Conservation (phyloP, 2,888 invertebrate species). For the Ypsolopha scabrella region DNA sequence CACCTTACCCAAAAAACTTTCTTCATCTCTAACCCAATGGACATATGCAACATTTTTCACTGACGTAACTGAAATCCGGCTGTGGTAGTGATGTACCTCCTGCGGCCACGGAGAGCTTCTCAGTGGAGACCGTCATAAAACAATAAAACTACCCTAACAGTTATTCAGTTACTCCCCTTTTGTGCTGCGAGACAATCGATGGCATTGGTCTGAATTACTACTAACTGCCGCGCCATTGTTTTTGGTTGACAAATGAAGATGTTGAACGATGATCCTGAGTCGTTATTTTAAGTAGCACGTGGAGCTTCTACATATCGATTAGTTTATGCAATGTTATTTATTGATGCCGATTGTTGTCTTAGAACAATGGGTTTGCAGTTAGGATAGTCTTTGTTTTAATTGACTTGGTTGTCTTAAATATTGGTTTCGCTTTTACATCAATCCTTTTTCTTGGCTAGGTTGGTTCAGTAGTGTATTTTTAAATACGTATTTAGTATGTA, state of each 20-base stretch:
- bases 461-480: too few relatives aligned
- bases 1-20: not conserved
- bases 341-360: not conserved
- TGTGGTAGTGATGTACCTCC: constrained; percentile 38
- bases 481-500: too few relatives aligned
- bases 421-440: too few relatives aligned
- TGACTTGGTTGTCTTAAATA: too few relatives aligned
- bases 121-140: constrained; percentile 32
- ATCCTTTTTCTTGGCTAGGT: too few relatives aligned
- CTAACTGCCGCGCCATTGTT: constrained; percentile 43
- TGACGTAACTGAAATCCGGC: not conserved
- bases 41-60: not conserved
- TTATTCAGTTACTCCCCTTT: constrained; percentile 51
- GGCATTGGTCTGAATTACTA: constrained; percentile 42
- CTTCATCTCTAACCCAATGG: not conserved
- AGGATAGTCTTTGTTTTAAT: not conserved
- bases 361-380: not conserved
- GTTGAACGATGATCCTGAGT: constrained; percentile 28
- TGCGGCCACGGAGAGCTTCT: constrained; percentile 52
- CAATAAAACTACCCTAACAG: constrained; percentile 49
- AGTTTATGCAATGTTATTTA: constrained; percentile 2
- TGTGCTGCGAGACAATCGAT: constrained; percentile 27
- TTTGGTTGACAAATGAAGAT: constrained; percentile 50
- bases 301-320: constrained; percentile 3
- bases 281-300: not conserved